phyloP scores from a whole-genome alignment of 2,797 vertebrate genomes.

The Mionectes olivaceus region DNA sequence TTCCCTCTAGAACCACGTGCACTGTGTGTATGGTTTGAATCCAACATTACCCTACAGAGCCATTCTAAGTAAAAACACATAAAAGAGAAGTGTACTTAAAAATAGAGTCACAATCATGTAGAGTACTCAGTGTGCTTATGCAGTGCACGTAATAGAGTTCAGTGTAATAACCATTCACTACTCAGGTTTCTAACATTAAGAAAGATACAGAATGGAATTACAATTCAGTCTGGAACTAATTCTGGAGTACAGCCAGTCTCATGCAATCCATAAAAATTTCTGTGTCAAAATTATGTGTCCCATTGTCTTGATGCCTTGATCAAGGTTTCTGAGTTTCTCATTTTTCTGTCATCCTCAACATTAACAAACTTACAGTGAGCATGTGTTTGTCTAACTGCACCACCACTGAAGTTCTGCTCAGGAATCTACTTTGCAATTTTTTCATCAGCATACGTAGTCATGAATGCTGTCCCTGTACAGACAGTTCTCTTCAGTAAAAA shows the following conservation, averaged over 20 bases:
- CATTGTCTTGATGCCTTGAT: conserved; percentile 51
- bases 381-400: background rate
- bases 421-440: background rate
- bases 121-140: conserved; percentile 39
- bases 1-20: background rate
- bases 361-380: background rate
- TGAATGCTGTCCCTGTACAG: background rate
- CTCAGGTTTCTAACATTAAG: conserved; percentile 48
- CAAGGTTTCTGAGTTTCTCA: conserved; percentile 23
- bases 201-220: conserved; percentile 50
- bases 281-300: conserved; percentile 54
- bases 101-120: conserved; percentile 21
- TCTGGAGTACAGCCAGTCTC: conserved; percentile 39
- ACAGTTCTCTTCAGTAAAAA: background rate
- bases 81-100: conserved; percentile 42
- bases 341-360: conserved; percentile 25
- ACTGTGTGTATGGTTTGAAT: background rate
- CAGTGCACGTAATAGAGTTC: conserved; percentile 23
- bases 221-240: conserved; percentile 43
- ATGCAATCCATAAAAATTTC: conserved; percentile 63
- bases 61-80: conserved; percentile 38
- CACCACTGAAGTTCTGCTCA: background rate
- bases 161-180: background rate
- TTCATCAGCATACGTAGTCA: background rate
- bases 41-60: conserved; percentile 27